Evolutionary conservation across 2,113 vertebrate species (phyloP).

Genomic region (Malurus cyaneus): DNA sequence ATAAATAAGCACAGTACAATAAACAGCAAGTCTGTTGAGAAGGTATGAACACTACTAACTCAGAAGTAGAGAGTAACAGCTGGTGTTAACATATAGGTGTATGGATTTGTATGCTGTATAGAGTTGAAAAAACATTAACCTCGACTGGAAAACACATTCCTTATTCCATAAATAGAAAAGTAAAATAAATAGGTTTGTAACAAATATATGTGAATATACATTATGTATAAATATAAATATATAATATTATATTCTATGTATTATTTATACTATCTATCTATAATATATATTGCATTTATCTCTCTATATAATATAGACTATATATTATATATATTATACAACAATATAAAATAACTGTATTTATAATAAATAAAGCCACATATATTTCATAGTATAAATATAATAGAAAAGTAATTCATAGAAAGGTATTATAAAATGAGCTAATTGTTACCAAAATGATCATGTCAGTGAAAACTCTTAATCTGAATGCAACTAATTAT

Average conservation of each 20-base stretch:
- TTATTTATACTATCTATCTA: too few species aligned
- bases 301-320: background rate
- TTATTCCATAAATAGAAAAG: background rate
- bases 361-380: background rate
- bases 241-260: background rate
- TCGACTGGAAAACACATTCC: background rate
- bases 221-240: too few species aligned
- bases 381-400: background rate
- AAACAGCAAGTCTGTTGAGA: background rate
- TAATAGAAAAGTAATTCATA: background rate
- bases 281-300: too few species aligned
- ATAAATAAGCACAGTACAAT: background rate
- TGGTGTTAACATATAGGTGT: background rate
- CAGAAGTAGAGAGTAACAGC: background rate
- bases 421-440: background rate
- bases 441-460: background rate
- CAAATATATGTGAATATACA: background rate
- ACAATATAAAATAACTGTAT: too few species aligned
- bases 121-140: background rate
- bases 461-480: background rate
- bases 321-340: background rate
- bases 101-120: background rate
- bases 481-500: background rate
- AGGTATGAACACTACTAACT: background rate
- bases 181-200: background rate